Evolutionary conservation across 2,888 invertebrate species (phyloP).

Genomic region (Leptinotarsa juncta): DNA sequence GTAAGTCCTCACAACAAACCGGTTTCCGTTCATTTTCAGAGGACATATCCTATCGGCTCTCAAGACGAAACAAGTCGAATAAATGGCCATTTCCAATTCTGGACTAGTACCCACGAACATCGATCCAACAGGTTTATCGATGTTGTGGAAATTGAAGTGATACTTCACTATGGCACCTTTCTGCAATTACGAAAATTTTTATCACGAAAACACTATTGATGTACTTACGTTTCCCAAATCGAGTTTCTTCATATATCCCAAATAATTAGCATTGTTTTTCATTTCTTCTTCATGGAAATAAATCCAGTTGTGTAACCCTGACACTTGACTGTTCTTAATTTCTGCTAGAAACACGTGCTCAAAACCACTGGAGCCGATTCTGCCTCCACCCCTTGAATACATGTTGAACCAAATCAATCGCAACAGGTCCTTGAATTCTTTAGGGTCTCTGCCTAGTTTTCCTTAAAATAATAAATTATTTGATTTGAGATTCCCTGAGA

Average conservation of each 20-base stretch:
- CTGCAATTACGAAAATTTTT: conserved; percentile 67
- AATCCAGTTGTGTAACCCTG: conserved; percentile 92
- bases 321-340: conserved; percentile 80
- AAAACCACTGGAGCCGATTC: conserved; percentile 89
- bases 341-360: conserved; percentile 94
- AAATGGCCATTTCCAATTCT: conserved; percentile 90
- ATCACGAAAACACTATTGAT: neutral
- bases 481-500: neutral
- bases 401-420: conserved; percentile 84
- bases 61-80: conserved; percentile 86
- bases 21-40: conserved; percentile 77
- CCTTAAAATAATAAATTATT: conserved; percentile 63
- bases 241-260: conserved; percentile 80
- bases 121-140: conserved; percentile 81
- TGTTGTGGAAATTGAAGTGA: conserved; percentile 77
- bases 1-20: conserved; percentile 80
- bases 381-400: conserved; percentile 83
- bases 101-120: conserved; percentile 90
- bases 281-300: conserved; percentile 84
- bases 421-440: conserved; percentile 78
- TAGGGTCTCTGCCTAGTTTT: conserved; percentile 73
- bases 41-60: conserved; percentile 81
- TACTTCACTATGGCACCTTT: conserved; percentile 81
- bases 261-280: conserved; percentile 78
- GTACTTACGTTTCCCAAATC: conserved; percentile 78